phyloP scores from a whole-genome alignment of 2,113 vertebrate genomes.

The Tretioscincus oriximinensis region DNA sequence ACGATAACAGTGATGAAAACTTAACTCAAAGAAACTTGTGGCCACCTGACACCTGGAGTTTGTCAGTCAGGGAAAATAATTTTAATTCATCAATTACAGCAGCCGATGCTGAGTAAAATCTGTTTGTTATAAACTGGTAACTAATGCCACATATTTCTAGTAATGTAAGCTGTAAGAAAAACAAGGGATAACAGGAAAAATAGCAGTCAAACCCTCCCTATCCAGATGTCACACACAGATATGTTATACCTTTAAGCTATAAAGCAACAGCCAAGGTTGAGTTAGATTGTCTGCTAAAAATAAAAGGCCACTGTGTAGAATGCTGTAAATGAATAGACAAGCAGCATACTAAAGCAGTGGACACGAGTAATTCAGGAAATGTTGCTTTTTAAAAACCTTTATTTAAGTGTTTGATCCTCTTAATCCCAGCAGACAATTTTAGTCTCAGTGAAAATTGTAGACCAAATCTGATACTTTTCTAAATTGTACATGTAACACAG shows the following conservation, averaged over 20 bases:
- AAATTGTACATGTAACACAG: too few relatives aligned
- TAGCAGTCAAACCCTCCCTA: too few relatives aligned
- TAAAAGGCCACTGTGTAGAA: background rate
- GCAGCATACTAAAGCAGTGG: background rate
- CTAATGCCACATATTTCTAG: background rate
- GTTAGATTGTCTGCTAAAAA: background rate
- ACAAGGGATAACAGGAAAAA: background rate
- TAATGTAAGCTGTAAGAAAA: background rate
- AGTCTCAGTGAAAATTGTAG: too few relatives aligned
- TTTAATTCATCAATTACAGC: background rate
- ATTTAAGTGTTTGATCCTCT: background rate
- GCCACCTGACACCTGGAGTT: background rate
- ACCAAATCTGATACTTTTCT: too few relatives aligned
- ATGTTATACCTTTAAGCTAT: background rate
- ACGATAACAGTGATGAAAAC: background rate
- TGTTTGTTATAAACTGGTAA: background rate
- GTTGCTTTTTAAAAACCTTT: background rate
- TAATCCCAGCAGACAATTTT: background rate
- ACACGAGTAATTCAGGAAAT: background rate
- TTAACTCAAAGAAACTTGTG: background rate
- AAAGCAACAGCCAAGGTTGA: background rate
- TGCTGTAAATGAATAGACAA: background rate
- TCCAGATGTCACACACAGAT: too few relatives aligned
- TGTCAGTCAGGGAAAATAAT: background rate
- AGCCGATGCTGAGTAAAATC: constrained; percentile 12